These are phyloP conservation scores for Mastomys natalensis DNA, from an alignment of 2,113 vertebrate genomes.

Conservation along the genomic window DNA sequence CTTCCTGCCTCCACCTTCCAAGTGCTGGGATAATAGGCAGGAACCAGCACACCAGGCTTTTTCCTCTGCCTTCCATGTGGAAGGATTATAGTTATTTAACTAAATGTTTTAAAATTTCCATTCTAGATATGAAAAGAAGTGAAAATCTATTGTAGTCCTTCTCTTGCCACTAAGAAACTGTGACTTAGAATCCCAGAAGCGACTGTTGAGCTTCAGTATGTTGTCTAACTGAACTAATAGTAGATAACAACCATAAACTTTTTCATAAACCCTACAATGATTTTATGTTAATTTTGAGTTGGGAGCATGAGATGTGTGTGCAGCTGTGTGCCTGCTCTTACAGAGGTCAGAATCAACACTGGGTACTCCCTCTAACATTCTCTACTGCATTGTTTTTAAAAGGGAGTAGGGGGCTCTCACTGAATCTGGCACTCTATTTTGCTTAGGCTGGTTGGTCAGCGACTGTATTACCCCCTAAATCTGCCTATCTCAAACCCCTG, in stretches of 20 bases:
- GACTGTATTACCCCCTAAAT: not conserved
- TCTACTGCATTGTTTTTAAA: not conserved
- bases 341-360: not conserved
- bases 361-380: not conserved
- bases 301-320: too few species aligned
- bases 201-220: not conserved
- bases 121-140: not conserved
- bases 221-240: slow-evolving; percentile 35
- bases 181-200: slow-evolving; percentile 11
- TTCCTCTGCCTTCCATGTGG: not conserved
- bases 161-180: not conserved
- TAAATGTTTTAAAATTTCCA: slow-evolving; percentile 29
- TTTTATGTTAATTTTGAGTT: not conserved
- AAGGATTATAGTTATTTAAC: not conserved
- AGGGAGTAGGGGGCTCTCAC: not conserved
- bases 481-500: not conserved
- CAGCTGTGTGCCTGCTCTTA: not conserved
- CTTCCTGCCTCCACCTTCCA: not conserved
- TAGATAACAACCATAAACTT: slow-evolving; percentile 28
- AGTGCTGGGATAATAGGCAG: not conserved
- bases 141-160: not conserved
- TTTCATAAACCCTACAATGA: not conserved
- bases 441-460: not conserved
- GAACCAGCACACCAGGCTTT: not conserved
- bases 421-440: not conserved